These are phyloP conservation scores for Leucophenga montana DNA, from an alignment of 2,888 invertebrate genomes.

Conservation along the genomic window DNA sequence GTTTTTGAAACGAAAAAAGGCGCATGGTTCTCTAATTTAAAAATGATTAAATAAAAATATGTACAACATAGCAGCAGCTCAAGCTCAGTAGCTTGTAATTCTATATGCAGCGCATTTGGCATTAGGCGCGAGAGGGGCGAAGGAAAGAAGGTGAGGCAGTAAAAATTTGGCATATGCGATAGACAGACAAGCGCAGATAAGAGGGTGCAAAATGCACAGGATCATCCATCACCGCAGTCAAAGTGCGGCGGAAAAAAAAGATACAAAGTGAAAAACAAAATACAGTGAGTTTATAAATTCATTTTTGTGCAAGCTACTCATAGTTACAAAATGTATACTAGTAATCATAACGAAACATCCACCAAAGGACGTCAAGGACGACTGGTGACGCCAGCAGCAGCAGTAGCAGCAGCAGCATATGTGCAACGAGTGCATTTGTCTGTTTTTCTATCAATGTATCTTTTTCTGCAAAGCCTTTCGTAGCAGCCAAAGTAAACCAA, in stretches of 20 bases:
- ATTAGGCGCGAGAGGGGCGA: conserved; percentile 46
- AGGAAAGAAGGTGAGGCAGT: too few relatives aligned
- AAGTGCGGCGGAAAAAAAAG: neutral
- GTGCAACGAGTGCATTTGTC: conserved; percentile 52
- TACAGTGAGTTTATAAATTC: conserved; percentile 16
- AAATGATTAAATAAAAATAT: conserved; percentile 65
- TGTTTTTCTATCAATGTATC: too few relatives aligned
- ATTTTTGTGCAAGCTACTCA: conserved; percentile 41
- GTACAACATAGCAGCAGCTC: conserved; percentile 9
- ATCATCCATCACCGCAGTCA: conserved; percentile 55
- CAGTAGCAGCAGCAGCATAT: too few relatives aligned
- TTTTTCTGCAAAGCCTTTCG: conserved; percentile 22
- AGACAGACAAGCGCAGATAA: conserved; percentile 10
- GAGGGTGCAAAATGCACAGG: conserved; percentile 13
- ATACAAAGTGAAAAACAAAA: too few relatives aligned
- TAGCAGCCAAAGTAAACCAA: conserved; percentile 55
- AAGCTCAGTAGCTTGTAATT: conserved; percentile 60
- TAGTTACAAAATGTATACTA: conserved; percentile 44
- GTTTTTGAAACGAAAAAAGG: conserved; percentile 43
- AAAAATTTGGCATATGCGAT: conserved; percentile 64
- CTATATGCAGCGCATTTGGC: conserved; percentile 66
- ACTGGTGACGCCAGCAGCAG: conserved; percentile 54
- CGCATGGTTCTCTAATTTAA: conserved; percentile 64
- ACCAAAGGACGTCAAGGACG: conserved; percentile 56
- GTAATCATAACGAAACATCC: conserved; percentile 49